Evolutionary conservation across 2,113 vertebrate species (phyloP).

Genomic region (Athene cunicularia): DNA sequence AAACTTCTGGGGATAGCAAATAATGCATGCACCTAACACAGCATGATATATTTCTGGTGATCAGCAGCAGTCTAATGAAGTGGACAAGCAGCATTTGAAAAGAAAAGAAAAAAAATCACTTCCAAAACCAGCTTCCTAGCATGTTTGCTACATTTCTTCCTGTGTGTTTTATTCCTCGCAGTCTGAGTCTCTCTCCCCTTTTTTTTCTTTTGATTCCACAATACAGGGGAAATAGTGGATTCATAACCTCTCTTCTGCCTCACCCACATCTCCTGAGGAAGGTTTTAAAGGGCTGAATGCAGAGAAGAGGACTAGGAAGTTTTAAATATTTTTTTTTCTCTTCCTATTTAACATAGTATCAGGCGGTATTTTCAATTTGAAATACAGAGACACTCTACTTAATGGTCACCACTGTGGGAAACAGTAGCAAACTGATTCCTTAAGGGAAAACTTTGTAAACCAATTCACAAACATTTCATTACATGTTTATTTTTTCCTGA

Average conservation of each 20-base stretch:
- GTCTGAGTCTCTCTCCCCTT: neutral
- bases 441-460: neutral
- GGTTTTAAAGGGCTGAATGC: neutral
- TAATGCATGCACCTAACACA: conserved; percentile 15
- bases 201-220: neutral
- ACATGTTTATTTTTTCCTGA: neutral
- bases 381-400: neutral
- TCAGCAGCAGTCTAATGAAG: conserved; percentile 20
- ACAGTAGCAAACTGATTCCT: neutral
- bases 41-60: neutral
- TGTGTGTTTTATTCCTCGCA: neutral
- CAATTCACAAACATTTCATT: neutral
- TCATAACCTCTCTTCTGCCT: neutral
- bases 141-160: neutral
- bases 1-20: neutral
- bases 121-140: neutral
- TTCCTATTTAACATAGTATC: neutral
- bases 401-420: neutral
- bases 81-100: neutral
- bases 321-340: neutral
- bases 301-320: neutral
- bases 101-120: neutral
- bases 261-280: neutral
- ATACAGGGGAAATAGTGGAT: neutral
- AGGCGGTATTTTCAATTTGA: neutral